Percentiles rank a stretch among this genome's conserved stretches.
Evolutionary conservation across 2,888 invertebrate genomes (phyloP).

Genomic region (Cenopis cana): DNA sequence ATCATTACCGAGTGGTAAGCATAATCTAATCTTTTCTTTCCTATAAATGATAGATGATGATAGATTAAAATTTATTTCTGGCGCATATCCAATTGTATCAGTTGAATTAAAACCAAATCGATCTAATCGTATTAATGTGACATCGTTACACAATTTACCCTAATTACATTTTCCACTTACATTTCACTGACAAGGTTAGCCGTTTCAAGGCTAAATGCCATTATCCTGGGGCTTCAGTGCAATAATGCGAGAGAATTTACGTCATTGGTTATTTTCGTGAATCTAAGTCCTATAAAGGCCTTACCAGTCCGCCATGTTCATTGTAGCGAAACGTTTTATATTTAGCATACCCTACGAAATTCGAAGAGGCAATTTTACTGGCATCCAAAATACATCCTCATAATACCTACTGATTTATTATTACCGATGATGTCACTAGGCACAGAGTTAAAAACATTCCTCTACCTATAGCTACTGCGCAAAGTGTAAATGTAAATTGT

Average conservation of each 20-base stretch:
- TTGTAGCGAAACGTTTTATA: neutral
- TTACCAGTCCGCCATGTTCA: neutral
- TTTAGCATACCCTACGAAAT: constrained; percentile 3
- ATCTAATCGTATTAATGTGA: neutral
- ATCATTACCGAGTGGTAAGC: neutral
- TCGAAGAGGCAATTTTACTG: neutral
- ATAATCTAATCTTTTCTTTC: neutral
- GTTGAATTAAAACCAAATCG: neutral
- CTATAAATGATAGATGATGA: neutral
- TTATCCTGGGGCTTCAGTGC: constrained; percentile 51
- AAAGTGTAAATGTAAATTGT: constrained; percentile 10
- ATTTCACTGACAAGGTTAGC: constrained; percentile 28
- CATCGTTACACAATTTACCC: constrained; percentile 10
- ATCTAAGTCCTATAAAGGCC: constrained; percentile 11
- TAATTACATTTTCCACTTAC: constrained; percentile 15
- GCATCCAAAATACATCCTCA: neutral
- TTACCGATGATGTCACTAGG: constrained; percentile 20
- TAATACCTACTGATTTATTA: neutral
- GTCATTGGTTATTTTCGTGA: constrained; percentile 39
- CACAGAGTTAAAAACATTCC: constrained; percentile 14
- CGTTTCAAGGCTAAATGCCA: constrained; percentile 46
- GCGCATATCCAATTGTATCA: neutral
- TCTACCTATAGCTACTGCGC: constrained; percentile 7
- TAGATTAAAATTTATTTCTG: neutral
- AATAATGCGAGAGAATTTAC: constrained; percentile 30